These are phyloP conservation scores for Vidua chalybeata DNA, from an alignment of 2,113 vertebrate genomes.

Conservation along the genomic window DNA sequence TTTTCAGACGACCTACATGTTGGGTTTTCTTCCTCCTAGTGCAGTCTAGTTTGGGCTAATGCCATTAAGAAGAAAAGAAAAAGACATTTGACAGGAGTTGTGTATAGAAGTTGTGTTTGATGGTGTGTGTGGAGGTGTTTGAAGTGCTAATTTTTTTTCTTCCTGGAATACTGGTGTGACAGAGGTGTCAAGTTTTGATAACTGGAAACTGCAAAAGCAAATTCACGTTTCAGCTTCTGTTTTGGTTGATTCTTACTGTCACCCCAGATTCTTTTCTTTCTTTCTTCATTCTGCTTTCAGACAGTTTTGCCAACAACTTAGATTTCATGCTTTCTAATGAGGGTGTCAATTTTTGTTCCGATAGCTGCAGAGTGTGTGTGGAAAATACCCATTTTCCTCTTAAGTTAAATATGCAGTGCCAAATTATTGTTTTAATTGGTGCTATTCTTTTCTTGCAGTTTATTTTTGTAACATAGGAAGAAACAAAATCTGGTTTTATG, in stretches of 20 bases:
- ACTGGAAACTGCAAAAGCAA: not conserved
- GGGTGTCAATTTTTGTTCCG: not conserved
- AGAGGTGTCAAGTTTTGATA: slow-evolving; percentile 34
- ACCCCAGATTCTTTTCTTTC: not conserved
- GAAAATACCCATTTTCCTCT: not conserved
- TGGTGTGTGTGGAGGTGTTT: slow-evolving; percentile 46
- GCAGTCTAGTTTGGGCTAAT: not conserved
- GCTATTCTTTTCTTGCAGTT: not conserved
- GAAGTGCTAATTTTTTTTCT: slow-evolving; percentile 37
- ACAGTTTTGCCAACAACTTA: slow-evolving; percentile 12
- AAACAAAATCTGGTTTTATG: not conserved
- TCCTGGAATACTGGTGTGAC: not conserved
- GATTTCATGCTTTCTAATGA: not conserved
- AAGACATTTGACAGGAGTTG: not conserved
- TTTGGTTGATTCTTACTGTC: slow-evolving; percentile 25
- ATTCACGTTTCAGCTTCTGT: not conserved
- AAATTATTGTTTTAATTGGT: not conserved
- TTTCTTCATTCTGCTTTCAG: not conserved
- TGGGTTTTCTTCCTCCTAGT: not conserved
- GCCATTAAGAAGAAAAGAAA: not conserved
- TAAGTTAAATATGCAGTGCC: not conserved
- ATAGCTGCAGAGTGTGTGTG: not conserved
- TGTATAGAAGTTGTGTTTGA: not conserved
- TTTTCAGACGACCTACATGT: not conserved
- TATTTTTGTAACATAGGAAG: not conserved